A percentile compares a stretch with the other conserved stretches of the same genome.
These are phyloP conservation scores for Embiotoca jacksoni DNA, from an alignment of 2,113 vertebrate genomes.

Conservation along the genomic window DNA sequence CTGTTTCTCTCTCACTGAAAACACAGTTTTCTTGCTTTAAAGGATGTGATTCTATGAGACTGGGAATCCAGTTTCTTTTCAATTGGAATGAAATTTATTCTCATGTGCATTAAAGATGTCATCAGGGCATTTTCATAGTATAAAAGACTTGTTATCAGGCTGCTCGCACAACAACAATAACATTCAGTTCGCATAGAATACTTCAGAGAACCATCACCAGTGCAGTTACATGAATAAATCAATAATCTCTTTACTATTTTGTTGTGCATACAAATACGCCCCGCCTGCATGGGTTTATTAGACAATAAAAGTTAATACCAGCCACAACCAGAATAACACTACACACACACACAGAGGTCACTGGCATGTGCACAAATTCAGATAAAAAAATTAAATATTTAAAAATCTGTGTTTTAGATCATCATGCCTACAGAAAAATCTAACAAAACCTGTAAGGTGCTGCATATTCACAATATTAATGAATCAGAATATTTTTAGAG, in stretches of 20 bases:
- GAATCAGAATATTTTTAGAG: too few species aligned
- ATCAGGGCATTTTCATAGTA: neutral
- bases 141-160: neutral
- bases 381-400: neutral
- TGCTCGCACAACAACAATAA: neutral
- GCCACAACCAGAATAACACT: neutral
- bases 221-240: conserved; percentile 6
- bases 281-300: neutral
- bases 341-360: too few species aligned
- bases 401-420: too few species aligned
- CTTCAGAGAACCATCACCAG: neutral
- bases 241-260: conserved; percentile 7
- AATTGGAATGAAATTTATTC: neutral
- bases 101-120: neutral
- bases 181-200: neutral
- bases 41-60: neutral
- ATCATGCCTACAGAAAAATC: too few species aligned
- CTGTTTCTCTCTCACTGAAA: neutral
- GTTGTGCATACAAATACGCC: neutral
- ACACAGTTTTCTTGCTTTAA: conserved; percentile 1
- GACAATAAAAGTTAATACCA: neutral
- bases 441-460: too few species aligned
- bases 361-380: neutral
- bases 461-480: too few species aligned
- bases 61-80: neutral